Base-by-base conservation (phyloP, 2,113 vertebrate species). In the Pachycephala philippinensis region DNA sequence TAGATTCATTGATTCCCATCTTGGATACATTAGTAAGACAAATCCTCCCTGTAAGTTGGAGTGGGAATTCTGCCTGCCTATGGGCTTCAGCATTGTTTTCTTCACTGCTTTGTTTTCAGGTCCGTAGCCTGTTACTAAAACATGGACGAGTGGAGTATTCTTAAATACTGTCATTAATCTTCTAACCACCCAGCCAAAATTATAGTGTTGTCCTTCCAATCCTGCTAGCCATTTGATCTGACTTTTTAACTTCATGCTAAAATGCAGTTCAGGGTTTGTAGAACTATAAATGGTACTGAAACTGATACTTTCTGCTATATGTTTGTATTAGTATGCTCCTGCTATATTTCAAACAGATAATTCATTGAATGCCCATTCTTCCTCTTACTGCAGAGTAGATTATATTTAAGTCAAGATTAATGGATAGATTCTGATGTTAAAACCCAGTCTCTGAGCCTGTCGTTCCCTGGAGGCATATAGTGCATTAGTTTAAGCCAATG, bases 371-470 rank as follows among this genome's bases (percentile, higher is more conserved):
- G 96, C 90, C 97, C 94, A 94, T 98, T 98, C 95, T 98, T 97
- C 98, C 97, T 98, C 95, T 97, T 98, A 97, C 97, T 97, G 93
- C 92, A 96, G 94, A 96, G 96, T 95, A 98, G 97, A 98, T 98
- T 98, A 97, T 98, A 98, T 99, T 99, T 98, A 98, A 98, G 98
- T 98, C 97, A 98, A 99, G 99, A 99, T 99, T 98, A 99, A 99
- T 99, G 98, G 98, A 96, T 97, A 97, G 98, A 98, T 98, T 98
- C 97, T 97, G 90, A 98, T 97, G 98, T 97, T 98, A 98, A 97
- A 98, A 97, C 95, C 96, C 98, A 98, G 98, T 98, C 97, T 95
- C 98, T 97, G 93, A 98, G 98, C 97, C 97, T 98, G 96, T 97
- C 40, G 0, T 97, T 98, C 98, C 98, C 98, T 97, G 95, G 97